Conservation (phyloP, 1,140 invertebrate genomes). For the Plutomurus gul region DNA sequence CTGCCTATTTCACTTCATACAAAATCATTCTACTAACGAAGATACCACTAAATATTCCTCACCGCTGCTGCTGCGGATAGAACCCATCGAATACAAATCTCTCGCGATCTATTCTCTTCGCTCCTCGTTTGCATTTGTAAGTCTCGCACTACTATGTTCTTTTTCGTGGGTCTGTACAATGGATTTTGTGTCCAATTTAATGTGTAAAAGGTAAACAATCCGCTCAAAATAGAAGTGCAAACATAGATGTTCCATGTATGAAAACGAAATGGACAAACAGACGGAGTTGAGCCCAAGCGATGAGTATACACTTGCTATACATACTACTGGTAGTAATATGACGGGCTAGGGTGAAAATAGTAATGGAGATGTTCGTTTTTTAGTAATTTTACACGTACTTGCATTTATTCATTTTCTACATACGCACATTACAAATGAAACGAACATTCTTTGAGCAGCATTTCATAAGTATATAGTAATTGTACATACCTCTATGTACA, state of each 20-base stretch:
- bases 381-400: too few relatives aligned
- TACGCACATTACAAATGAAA: too few relatives aligned
- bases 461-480: too few relatives aligned
- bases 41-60: too few relatives aligned
- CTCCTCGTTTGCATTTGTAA: not conserved
- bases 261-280: slow-evolving; percentile 40
- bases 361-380: too few relatives aligned
- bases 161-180: not conserved
- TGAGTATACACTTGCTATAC: not conserved
- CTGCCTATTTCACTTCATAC: not conserved
- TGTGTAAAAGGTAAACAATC: slow-evolving; percentile 50
- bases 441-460: too few relatives aligned
- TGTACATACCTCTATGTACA: too few relatives aligned
- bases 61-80: not conserved
- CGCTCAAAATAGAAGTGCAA: slow-evolving; percentile 51
- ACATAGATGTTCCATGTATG: slow-evolving; percentile 38
- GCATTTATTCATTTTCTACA: too few relatives aligned
- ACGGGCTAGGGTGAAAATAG: too few relatives aligned
- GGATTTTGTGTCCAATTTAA: slow-evolving; percentile 42
- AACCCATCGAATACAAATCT: too few relatives aligned
- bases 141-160: not conserved
- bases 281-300: not conserved
- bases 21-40: too few relatives aligned
- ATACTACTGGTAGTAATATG: not conserved
- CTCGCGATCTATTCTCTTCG: too few relatives aligned